A percentile compares a stretch with the other conserved stretches of the same genome.
These are phyloP conservation scores for Darevskia nairensis DNA, from an alignment of 2,797 vertebrate genomes.

Conservation along the genomic window DNA sequence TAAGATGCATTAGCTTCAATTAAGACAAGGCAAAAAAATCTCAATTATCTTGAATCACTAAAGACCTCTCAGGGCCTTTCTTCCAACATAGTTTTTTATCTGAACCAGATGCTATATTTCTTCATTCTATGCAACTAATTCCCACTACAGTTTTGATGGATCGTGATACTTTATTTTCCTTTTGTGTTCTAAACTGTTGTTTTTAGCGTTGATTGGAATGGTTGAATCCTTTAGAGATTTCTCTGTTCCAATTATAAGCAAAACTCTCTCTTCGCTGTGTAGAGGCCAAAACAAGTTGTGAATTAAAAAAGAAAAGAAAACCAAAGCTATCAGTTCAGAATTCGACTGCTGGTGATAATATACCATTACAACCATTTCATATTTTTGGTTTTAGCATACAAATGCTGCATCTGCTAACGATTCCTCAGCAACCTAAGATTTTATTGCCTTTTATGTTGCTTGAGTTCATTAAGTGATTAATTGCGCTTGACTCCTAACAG, in stretches of 20 bases:
- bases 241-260: not conserved
- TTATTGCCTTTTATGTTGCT: slow-evolving; percentile 12
- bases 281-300: not conserved
- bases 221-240: not conserved
- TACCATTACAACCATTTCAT: not conserved
- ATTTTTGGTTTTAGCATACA: not conserved
- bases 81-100: not conserved
- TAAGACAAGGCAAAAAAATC: not conserved
- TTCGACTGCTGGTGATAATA: not conserved
- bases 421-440: slow-evolving; percentile 1
- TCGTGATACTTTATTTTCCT: not conserved
- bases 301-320: not conserved
- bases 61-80: not conserved
- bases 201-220: not conserved
- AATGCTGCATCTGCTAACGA: not conserved
- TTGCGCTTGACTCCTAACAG: not conserved
- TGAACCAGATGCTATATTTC: not conserved
- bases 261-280: not conserved
- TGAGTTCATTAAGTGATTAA: slow-evolving; percentile 13
- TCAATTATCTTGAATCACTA: not conserved
- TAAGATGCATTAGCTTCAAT: not conserved
- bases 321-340: not conserved
- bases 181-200: not conserved
- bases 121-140: not conserved
- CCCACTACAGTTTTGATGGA: not conserved